Evolutionary conservation across 2,888 invertebrate genomes (phyloP), one percentile per base, ranked within the genome.

Genomic region (Oscheius sp.): DNA sequence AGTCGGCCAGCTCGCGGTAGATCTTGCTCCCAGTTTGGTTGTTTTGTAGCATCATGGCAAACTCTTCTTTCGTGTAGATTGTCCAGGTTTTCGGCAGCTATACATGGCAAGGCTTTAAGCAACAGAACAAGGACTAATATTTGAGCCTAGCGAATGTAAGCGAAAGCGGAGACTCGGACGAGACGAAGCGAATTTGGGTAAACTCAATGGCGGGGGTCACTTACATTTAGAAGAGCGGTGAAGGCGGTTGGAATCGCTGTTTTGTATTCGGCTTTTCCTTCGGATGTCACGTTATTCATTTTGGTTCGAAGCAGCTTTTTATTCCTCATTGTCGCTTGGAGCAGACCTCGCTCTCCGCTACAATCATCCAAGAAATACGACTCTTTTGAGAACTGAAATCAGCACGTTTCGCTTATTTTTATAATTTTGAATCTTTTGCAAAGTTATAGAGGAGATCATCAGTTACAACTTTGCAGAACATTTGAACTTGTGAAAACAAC

Each of bases 231-330:
- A 10, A 95, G 89, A 29, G 81, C 75, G 70, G 91, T 89, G 88
- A 97, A 97, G 4, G 96, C 96, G 82, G 90, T 90, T 31, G 90
- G 91, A 78, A 96, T 91, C 8, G 95, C 96, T 65, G 89, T 88
- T 0, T 92, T 92, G 72, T 96, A 91, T 87, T 95, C 92, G 0
- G 96, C 95, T 86, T 93, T 91, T 10, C 92, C 92, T 65, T 91
- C 90, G 0, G 93, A 91, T 64, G 90, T 89, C 37, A 93, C 89
- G 20, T 90, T 89, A 37, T 90, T 89, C 66, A 95, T 89, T 2
- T 69, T 65, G 5, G 68, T 58, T 10, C 78, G 71, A 3, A 78
- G 65, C 12, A 65, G 52, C 45, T 84, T 83, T 69, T 86, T 89
- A 81, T 90, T 90, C 73, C 88, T 86, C 70, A 87, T 86, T 79